Evolutionary conservation across 2,797 vertebrate genomes (phyloP), one percentile per base, ranked within the genome.

Genomic region (Lepilemur ruficaudatus): DNA sequence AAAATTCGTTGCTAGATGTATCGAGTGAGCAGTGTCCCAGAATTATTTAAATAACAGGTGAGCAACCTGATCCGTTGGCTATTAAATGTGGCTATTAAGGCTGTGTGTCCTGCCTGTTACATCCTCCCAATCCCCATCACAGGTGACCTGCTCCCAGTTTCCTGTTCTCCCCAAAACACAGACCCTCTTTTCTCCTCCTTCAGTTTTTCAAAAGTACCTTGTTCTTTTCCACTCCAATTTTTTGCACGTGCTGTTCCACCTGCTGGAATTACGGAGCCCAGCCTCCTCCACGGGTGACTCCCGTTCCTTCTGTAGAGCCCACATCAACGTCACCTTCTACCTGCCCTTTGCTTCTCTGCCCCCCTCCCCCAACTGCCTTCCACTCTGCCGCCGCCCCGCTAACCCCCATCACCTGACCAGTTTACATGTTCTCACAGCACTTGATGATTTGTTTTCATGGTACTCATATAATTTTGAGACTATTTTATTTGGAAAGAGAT

Each of bases 31-130:
- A 2, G n/a, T 1, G 38, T 1, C 7, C 48, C 32, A 57, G 72
- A 52, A 35, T 20, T 20, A 13, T 2, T 57, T 15, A 32, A 41
- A 20, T 23, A 9, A 8, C 22, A 12, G 20, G 8, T 15, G 3
- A 72, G 25, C 23, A 30, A 13, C 3, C 0, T 13, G 55, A 57
- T 25, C 55, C 25, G 22, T 11, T 57, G 55, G 23, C 55, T 57
- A 25, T 57, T 25, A 57, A 25, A 9, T 3, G 3, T 0, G 14
- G 32, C 15, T 22, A 11, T n/a, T 4, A 4, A 28, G 5, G 28
- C 0, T 32, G 20, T 0, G 0, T 2, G 5, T 8, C 30, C 22
- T 32, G 4, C 8, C 17, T 63, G 15, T 25, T 15, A 4, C 18
- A 25, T 30, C 11, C 35, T 35, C 5, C 28, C 28, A 8, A 7